Conservation (phyloP, 2,113 vertebrate genomes). For the Talpa occidentalis region DNA sequence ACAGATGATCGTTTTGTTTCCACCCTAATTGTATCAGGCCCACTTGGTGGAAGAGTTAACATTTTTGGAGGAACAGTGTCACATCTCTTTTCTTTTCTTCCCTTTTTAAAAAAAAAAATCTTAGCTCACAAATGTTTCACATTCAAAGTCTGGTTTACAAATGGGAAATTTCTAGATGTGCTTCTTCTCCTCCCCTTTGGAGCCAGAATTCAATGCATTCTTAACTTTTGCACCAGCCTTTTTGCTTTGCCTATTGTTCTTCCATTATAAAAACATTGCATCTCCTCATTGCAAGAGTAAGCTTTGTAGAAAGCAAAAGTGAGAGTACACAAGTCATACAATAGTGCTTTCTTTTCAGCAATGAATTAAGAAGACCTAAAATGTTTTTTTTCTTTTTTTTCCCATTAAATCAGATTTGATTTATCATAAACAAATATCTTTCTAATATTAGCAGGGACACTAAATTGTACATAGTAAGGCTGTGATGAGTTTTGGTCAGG, state of each 20-base stretch:
- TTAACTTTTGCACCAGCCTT: background rate
- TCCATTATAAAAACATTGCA: background rate
- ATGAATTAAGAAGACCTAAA: background rate
- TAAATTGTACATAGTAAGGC: background rate
- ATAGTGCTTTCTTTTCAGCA: background rate
- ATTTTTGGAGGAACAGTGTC: background rate
- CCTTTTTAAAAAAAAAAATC: background rate
- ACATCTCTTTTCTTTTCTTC: background rate
- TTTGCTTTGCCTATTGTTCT: background rate
- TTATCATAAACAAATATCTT: background rate
- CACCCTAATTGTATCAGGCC: conserved; percentile 1
- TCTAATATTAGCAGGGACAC: background rate
- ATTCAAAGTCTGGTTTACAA: conserved; percentile 17
- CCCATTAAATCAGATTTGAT: background rate
- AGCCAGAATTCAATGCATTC: background rate
- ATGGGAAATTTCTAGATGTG: background rate
- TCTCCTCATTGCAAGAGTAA: background rate
- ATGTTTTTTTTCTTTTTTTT: background rate
- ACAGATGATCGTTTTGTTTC: conserved; percentile 24
- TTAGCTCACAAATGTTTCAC: conserved; percentile 11
- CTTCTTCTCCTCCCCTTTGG: background rate
- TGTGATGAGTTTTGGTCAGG: background rate
- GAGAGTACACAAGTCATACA: background rate
- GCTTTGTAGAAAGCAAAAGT: background rate
- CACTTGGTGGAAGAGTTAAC: conserved; percentile 47